Evolutionary conservation across 2,113 vertebrate genomes (phyloP), one percentile per base, ranked within the genome.

Genomic region (Grammomys surdaster): DNA sequence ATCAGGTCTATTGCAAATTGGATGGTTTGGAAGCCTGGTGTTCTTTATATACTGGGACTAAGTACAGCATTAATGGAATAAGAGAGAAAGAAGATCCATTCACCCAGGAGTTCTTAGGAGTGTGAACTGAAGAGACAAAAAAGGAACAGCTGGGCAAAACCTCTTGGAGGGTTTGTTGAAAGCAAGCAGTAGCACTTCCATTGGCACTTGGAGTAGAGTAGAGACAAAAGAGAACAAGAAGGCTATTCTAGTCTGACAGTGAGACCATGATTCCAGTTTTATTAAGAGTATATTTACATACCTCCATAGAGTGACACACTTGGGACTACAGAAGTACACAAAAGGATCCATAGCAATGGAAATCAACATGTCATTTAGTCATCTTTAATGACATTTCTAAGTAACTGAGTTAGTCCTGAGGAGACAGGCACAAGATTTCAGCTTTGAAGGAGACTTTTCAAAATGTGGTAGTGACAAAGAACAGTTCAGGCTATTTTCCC

Each of bases 341-440:
- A 65, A 14, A 36, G 26, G 70, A 40, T 60, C 46, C 56, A 56
- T 58, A 69, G 16, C 46, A 72, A 7, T 77, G 36, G 14, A 88
- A 86, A 3, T 33, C 36, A 91, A 77, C 36, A 19, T 73, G 60
- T 7, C 19, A 31, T 78, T 93, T 80, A 84, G 7, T 60, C 26
- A 63, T 81, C 92, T 94, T 65, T 56, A 96, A 72, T 88, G 40
- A 36, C 36, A 86, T 89, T 16, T 82, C 24, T n/a, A 88, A 86
- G 67, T 10, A 86, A 36, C 10, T 7, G 26, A 65, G 9, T 46
- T 7, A 92, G 24, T 93, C 31, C 8, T 75, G 31, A 91, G 86
- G 43, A 95, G 88, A 56, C 17, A 13, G 40, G 13, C 60, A 63
- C 0, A 65, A 2, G 22, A 51, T 91, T 63, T 89, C 22, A 85